Evolutionary conservation across 2,797 vertebrate genomes (phyloP).

Genomic region (Lagodon rhomboides): DNA sequence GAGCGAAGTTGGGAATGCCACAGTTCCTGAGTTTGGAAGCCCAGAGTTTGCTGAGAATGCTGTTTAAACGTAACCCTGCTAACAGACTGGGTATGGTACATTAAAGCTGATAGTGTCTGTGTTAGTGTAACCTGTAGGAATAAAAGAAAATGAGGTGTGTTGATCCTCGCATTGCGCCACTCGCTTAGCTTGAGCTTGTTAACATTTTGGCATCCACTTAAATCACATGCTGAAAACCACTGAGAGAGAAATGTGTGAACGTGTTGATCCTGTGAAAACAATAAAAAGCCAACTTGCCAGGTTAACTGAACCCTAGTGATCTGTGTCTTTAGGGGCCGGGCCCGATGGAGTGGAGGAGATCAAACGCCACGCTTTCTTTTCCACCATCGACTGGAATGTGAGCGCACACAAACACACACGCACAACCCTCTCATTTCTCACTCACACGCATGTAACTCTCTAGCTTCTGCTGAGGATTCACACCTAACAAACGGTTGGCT

Average conservation of each 20-base stretch:
- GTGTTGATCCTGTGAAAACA: conserved; percentile 55
- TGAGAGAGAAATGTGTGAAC: conserved; percentile 40
- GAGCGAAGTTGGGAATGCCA: conserved; percentile 98
- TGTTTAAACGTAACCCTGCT: conserved; percentile 97
- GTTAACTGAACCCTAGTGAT: conserved; percentile 59
- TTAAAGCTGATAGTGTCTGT: neutral
- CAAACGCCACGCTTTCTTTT: conserved; percentile 97
- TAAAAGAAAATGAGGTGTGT: conserved; percentile 7
- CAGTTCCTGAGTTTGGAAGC: conserved; percentile 98
- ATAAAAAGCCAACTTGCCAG: conserved; percentile 32
- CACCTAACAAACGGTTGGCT: conserved; percentile 81
- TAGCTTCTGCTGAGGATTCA: conserved; percentile 81
- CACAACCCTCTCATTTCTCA: conserved; percentile 40
- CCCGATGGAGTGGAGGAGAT: conserved; percentile 98
- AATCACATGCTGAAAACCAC: conserved; percentile 37
- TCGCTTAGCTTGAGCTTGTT: conserved; percentile 48
- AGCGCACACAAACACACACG: conserved; percentile 74
- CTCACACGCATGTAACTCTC: conserved; percentile 55
- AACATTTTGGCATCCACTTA: conserved; percentile 53
- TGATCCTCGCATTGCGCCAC: conserved; percentile 5
- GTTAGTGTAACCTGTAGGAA: conserved; percentile 10
- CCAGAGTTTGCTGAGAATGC: conserved; percentile 96
- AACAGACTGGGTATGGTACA: conserved; percentile 93
- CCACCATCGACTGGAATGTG: conserved; percentile 99
- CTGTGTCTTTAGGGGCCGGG: conserved; percentile 90